Evolutionary conservation across 2,888 invertebrate species (phyloP).

Genomic region (Aspidapion aeneum): DNA sequence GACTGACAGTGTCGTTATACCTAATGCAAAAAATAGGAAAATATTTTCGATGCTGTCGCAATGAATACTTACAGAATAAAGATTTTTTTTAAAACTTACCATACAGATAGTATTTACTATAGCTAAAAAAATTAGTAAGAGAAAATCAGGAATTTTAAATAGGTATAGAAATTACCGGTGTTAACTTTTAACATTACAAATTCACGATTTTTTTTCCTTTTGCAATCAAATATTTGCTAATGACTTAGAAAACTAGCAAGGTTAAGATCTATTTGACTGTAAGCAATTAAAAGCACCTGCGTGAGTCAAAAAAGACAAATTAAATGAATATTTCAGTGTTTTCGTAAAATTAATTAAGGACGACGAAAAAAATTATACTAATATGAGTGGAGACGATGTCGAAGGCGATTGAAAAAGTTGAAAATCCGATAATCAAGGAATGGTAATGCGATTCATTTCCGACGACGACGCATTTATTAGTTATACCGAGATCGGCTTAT

Average conservation of each 20-base stretch:
- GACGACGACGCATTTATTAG: slow-evolving; percentile 26
- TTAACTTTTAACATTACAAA: too few relatives aligned
- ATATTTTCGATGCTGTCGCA: too few relatives aligned
- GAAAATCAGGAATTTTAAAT: too few relatives aligned
- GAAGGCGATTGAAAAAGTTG: slow-evolving; percentile 11
- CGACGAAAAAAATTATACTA: not conserved
- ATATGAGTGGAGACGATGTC: slow-evolving; percentile 12
- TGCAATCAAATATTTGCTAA: too few relatives aligned
- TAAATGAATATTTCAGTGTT: not conserved
- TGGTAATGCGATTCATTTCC: slow-evolving; percentile 26
- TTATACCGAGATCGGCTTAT: slow-evolving; percentile 18
- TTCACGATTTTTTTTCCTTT: too few relatives aligned
- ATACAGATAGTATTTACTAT: too few relatives aligned
- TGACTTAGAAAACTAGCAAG: not conserved
- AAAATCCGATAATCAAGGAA: slow-evolving; percentile 24
- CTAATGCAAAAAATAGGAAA: too few relatives aligned
- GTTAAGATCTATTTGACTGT: not conserved
- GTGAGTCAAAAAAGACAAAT: not conserved
- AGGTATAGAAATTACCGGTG: too few relatives aligned
- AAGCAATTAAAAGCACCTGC: not conserved
- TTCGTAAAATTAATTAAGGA: not conserved
- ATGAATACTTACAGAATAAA: too few relatives aligned
- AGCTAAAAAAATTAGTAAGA: too few relatives aligned
- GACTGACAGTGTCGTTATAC: too few relatives aligned
- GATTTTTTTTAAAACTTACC: too few relatives aligned